Evolutionary conservation across 2,797 vertebrate species (phyloP).

Genomic region (Rhinophrynus dorsalis): DNA sequence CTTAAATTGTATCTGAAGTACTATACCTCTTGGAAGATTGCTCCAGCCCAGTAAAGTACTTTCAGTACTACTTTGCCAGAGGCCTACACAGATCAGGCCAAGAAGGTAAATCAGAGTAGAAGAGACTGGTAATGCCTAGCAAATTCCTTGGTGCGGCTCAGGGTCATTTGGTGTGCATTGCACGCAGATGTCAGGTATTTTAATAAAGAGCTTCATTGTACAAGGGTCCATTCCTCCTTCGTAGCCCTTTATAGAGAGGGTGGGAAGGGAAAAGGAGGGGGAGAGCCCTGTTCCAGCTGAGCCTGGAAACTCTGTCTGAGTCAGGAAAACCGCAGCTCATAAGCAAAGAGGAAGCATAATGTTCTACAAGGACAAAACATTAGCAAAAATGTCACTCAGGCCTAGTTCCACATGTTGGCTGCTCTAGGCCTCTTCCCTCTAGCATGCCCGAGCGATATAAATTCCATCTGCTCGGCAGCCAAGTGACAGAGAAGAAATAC

Average conservation of each 20-base stretch:
- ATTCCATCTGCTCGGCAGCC: conserved; percentile 95
- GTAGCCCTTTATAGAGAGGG: conserved; percentile 65
- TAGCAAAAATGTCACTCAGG: conserved; percentile 99
- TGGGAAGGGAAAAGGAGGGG: conserved; percentile 52
- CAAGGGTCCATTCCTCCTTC: conserved; percentile 64
- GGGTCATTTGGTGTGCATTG: conserved; percentile 73
- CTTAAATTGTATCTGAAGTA: conserved; percentile 54
- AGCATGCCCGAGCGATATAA: conserved; percentile 89
- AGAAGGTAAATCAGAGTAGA: conserved; percentile 61
- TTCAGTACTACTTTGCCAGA: conserved; percentile 67
- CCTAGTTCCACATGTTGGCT: conserved; percentile 92
- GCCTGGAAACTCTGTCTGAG: conserved; percentile 91
- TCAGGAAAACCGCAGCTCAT: conserved; percentile 98
- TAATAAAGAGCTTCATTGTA: conserved; percentile 85
- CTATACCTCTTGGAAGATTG: conserved; percentile 64
- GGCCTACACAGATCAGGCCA: conserved; percentile 78
- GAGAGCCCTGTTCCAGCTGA: conserved; percentile 88
- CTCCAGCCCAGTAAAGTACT: conserved; percentile 63
- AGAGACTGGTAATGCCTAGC: conserved; percentile 74
- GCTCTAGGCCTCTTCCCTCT: conserved; percentile 79
- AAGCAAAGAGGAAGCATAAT: conserved; percentile 96
- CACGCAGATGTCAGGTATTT: conserved; percentile 86
- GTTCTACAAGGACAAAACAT: conserved; percentile 99
- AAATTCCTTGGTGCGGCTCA: conserved; percentile 73
- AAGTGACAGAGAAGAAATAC: conserved; percentile 87